These are phyloP conservation scores for Simalia tracyae DNA, from an alignment of 2,797 vertebrate genomes.

Conservation along the genomic window DNA sequence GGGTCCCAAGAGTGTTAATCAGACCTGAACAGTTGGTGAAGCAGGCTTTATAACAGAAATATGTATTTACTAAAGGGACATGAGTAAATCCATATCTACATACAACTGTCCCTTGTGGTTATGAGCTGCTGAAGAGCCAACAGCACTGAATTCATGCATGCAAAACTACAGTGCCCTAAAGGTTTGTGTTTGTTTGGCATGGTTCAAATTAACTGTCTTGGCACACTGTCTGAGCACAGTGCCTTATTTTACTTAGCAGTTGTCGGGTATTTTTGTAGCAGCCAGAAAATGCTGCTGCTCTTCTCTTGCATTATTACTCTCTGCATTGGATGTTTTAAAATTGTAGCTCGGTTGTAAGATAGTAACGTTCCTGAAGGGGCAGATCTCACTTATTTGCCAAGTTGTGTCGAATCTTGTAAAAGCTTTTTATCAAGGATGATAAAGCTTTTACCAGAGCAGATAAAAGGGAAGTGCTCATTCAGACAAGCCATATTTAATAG, in stretches of 20 bases:
- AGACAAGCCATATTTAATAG: neutral
- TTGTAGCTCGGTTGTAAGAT: neutral
- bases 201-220: neutral
- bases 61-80: neutral
- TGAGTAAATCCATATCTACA: neutral
- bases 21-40: neutral
- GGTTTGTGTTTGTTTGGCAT: neutral
- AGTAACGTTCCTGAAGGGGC: neutral
- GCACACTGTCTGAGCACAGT: neutral
- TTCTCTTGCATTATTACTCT: neutral
- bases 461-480: neutral
- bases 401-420: neutral
- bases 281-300: neutral
- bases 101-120: neutral
- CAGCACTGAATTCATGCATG: neutral
- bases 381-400: conserved; percentile 37
- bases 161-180: neutral
- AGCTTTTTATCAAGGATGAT: neutral
- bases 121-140: neutral
- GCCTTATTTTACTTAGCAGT: neutral
- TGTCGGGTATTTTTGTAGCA: neutral
- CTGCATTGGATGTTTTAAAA: neutral
- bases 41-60: neutral
- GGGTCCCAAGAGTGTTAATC: neutral
- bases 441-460: neutral